These are phyloP conservation scores for Leucopsar rothschildi DNA, from an alignment of 2,113 vertebrate genomes.

Conservation along the genomic window DNA sequence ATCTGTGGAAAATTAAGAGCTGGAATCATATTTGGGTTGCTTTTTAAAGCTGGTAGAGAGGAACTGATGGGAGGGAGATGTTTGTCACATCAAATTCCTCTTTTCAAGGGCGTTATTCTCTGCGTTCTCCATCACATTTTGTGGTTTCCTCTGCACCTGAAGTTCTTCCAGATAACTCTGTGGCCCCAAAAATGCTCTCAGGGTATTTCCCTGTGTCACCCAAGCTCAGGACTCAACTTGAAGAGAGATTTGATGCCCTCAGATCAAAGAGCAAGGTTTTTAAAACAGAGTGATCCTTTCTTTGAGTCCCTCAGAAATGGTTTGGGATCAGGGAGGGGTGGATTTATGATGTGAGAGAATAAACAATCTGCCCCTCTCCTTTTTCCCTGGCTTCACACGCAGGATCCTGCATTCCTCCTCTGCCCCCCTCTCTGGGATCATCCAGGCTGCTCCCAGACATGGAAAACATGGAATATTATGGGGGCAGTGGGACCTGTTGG, in stretches of 20 bases:
- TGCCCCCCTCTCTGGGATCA: not conserved
- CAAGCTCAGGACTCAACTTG: not conserved
- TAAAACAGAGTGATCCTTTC: not conserved
- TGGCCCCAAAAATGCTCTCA: not conserved
- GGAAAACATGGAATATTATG: accelerated
- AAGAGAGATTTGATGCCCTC: not conserved
- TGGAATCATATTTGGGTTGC: not conserved
- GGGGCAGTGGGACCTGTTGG: not conserved
- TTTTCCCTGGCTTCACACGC: not conserved
- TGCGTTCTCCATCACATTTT: accelerated
- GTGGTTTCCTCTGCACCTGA: not conserved
- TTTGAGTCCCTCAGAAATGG: not conserved
- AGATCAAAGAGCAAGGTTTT: not conserved
- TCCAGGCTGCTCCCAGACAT: not conserved
- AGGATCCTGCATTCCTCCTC: not conserved
- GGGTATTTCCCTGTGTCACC: not conserved
- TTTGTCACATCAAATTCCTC: not conserved
- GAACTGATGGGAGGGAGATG: not conserved
- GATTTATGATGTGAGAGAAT: not conserved
- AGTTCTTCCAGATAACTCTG: not conserved
- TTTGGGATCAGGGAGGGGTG: not conserved
- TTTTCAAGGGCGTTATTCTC: not conserved
- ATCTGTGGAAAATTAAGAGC: not conserved
- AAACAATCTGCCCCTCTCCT: not conserved
- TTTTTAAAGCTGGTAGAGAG: not conserved